phyloP scores from a whole-genome alignment of 2,113 vertebrate species.

The Gambusia holbrooki region DNA sequence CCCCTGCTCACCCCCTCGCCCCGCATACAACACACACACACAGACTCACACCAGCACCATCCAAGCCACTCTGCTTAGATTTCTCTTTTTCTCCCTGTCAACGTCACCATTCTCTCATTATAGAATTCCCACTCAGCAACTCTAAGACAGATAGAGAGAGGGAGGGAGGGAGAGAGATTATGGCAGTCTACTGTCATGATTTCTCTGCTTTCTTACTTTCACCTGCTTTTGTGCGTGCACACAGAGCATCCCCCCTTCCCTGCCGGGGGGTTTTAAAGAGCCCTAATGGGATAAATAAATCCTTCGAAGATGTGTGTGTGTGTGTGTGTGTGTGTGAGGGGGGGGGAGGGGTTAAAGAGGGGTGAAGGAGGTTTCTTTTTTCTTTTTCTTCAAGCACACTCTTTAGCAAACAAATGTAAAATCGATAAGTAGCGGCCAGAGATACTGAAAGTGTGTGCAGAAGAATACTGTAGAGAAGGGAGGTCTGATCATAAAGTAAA shows the following conservation, averaged over 20 bases:
- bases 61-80: conserved; percentile 62
- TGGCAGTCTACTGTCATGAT: conserved; percentile 47
- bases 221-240: conserved; percentile 45
- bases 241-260: conserved; percentile 27
- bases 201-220: conserved; percentile 42
- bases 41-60: neutral
- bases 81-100: conserved; percentile 63
- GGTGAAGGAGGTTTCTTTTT: conserved; percentile 20
- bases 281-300: conserved; percentile 61
- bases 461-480: conserved; percentile 8
- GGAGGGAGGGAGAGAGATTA: conserved; percentile 28
- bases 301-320: conserved; percentile 24
- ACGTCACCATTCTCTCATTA: conserved; percentile 74
- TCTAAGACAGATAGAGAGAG: conserved; percentile 40
- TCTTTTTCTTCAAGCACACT: conserved; percentile 26
- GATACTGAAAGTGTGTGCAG: conserved; percentile 38
- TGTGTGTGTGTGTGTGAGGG: neutral
- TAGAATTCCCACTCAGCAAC: conserved; percentile 75
- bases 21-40: neutral
- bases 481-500: conserved; percentile 12
- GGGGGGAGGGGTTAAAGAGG: neutral
- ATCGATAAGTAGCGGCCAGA: conserved; percentile 58
- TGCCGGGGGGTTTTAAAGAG: conserved; percentile 33
- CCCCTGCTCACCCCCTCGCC: neutral
- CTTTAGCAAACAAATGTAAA: conserved; percentile 66